Base-by-base conservation (phyloP, 2,797 vertebrate species). In the Simalia tracyae region DNA sequence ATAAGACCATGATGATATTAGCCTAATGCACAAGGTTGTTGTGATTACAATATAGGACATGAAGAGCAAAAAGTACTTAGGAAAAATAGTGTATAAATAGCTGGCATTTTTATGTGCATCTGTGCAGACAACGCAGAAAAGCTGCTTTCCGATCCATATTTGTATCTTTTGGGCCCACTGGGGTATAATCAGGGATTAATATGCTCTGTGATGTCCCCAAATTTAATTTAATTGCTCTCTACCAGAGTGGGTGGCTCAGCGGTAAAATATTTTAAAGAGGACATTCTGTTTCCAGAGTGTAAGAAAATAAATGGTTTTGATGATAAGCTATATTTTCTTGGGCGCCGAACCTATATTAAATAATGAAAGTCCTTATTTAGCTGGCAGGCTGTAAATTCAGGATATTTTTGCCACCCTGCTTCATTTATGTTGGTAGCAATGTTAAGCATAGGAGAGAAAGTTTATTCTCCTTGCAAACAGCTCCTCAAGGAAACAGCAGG, bases 221-320 rank as follows among this genome's bases (percentile, higher is more conserved):
- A 87, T 90, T 63, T 90, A 87, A 90, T 92, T 90, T 86, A 90
- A 87, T 92, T 56, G 2, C 92, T 64, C 46, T 24, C 56, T 84
- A 24, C 14, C 24, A 42, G 31, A 84, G 68, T 81, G 68, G 50
- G 22, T 10, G 24, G 24, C 31, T 87, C 17, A 0, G 31, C 4
- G 4, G 87, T 90, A 56, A 86, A 63, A 54, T 31, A 42, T 57
- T 92, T 92, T 90, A 92, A 84, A 90, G 42, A 36, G 89, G 85
- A 92, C 92, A 90, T 90, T 92, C 66, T 81, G 88, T 89, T 68
- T 66, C 46, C 59, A 91, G 59, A 42, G 66, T 19, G 12, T 2
- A 15, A n/a, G 87, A 1, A 19, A 36, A 63, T 5, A 86, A 88
- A 88, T 28, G 72, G 1, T 42, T 91, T 56, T 7, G 59, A 66